A percentile compares a stretch with the other conserved stretches of the same genome.
Evolutionary conservation across 2,797 vertebrate species (phyloP).

Genomic region (Tadarida brasiliensis): DNA sequence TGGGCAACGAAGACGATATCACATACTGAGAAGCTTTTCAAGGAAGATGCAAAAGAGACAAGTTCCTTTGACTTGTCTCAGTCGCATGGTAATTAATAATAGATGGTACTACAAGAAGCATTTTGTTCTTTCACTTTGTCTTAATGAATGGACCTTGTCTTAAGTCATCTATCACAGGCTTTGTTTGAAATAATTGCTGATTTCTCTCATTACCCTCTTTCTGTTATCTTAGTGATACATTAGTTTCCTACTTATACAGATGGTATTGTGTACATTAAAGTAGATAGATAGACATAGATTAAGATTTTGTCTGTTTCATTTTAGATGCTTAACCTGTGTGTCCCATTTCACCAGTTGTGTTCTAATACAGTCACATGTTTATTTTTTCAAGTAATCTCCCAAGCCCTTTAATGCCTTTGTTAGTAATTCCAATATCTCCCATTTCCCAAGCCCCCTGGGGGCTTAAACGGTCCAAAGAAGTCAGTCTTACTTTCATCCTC

Average conservation of each 20-base stretch:
- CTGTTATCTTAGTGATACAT: slow-evolving; percentile 2
- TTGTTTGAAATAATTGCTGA: slow-evolving; percentile 12
- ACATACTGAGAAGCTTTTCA: background rate
- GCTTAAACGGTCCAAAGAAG: background rate
- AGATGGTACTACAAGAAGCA: background rate
- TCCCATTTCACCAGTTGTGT: slow-evolving; percentile 34
- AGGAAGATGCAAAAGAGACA: slow-evolving; percentile 2
- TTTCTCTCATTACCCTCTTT: slow-evolving; percentile 23
- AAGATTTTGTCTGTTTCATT: slow-evolving; percentile 27
- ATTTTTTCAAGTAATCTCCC: background rate
- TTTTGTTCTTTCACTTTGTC: slow-evolving; percentile 24
- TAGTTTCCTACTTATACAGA: background rate
- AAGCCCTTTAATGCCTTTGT: background rate
- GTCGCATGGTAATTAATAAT: background rate
- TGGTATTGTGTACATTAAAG: background rate
- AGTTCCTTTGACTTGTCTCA: background rate
- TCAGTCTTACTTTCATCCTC: background rate
- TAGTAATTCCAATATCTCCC: background rate
- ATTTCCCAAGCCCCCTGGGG: background rate
- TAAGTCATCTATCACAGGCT: background rate
- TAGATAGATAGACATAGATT: slow-evolving; percentile 30
- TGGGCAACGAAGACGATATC: background rate
- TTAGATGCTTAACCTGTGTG: slow-evolving; percentile 15
- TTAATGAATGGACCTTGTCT: slow-evolving; percentile 33
- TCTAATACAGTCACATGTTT: slow-evolving; percentile 18